Base-by-base conservation (phyloP, 2,797 vertebrate species). In the Pseudomugil tenellus region DNA sequence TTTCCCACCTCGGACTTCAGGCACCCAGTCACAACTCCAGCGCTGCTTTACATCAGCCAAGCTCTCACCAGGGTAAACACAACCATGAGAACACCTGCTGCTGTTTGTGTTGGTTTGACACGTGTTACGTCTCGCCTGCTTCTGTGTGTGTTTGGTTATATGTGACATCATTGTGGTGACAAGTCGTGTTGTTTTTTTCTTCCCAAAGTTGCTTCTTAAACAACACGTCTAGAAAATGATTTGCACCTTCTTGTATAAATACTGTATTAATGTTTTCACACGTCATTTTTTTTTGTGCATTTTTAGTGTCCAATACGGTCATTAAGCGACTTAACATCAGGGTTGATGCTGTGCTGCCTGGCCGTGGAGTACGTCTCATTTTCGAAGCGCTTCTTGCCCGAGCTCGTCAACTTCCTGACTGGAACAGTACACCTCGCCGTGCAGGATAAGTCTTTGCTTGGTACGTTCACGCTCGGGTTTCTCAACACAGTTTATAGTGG, bases 1-100 rank as follows among this genome's bases (percentile, higher is more conserved):
- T 99, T 99, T 75, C 96, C 98, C 1, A 95, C 96, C 13, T 99
- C 98, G 1, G 98, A 99, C 87, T 97, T 97, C 90, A 86, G 97
- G 90, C 98, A 99, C 66, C 95, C 96, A 0, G 95, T 98, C 16
- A 95, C 95, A n/a, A 98, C 97, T 7, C 98, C 98, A 1, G 95
- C 96, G 0, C 87, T 98, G 75, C 76, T 96, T 4, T 96, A 95
- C 84, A 94, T 99, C 93, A 95, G 96, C 86, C 96, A 96, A 86
- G 80, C 95, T 2, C 96, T 99, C 68, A 96, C 94, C 0, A 97
- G 96, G 97, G 98, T 98, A 76, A 9, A 88, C 28, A 3, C 31
- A 12, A 1, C 16, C 23, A 5, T 62, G 8, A 39, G 25, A n/a
- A 34, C 4, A 2, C 39, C 48, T 63, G 28, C 3, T 69, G 52